Conservation (phyloP, 2,113 vertebrate genomes). For the Epinephelus lanceolatus region DNA sequence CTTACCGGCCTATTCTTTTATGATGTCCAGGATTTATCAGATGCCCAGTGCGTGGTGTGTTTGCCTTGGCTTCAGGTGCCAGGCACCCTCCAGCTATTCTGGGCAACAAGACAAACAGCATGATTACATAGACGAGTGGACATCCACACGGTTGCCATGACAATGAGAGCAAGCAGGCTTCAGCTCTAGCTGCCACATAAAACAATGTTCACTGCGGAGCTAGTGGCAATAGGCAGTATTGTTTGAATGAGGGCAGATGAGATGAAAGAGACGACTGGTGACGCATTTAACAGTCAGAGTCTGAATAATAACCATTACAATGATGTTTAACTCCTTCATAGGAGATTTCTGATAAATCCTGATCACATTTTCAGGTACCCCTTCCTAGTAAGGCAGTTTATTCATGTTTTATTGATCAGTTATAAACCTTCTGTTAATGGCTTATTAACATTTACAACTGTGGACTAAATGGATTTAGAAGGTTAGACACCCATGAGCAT, state of each 20-base stretch:
- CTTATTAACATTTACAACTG: background rate
- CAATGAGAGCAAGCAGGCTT: conserved; percentile 48
- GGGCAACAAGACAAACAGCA: conserved; percentile 62
- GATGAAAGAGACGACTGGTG: background rate
- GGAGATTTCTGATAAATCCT: background rate
- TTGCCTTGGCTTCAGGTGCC: conserved; percentile 56
- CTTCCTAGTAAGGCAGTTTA: background rate
- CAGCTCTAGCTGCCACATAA: conserved; percentile 41
- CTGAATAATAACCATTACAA: background rate
- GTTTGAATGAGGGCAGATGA: conserved; percentile 15
- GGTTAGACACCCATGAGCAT: background rate
- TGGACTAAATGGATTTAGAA: background rate
- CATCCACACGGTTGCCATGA: conserved; percentile 69
- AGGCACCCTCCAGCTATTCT: conserved; percentile 67
- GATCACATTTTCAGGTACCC: background rate
- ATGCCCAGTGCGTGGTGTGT: conserved; percentile 32
- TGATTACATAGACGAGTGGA: conserved; percentile 63
- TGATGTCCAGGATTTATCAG: conserved; percentile 38
- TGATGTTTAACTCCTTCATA: background rate
- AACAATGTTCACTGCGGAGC: conserved; percentile 31
- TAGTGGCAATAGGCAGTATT: background rate
- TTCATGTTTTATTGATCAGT: background rate
- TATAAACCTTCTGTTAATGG: too few species aligned
- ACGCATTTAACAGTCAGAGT: background rate
- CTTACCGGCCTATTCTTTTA: background rate